Percentiles rank a stretch among this genome's conserved stretches.
phyloP scores from a whole-genome alignment of 2,888 invertebrate species.

The Megaustenia siamemsis region DNA sequence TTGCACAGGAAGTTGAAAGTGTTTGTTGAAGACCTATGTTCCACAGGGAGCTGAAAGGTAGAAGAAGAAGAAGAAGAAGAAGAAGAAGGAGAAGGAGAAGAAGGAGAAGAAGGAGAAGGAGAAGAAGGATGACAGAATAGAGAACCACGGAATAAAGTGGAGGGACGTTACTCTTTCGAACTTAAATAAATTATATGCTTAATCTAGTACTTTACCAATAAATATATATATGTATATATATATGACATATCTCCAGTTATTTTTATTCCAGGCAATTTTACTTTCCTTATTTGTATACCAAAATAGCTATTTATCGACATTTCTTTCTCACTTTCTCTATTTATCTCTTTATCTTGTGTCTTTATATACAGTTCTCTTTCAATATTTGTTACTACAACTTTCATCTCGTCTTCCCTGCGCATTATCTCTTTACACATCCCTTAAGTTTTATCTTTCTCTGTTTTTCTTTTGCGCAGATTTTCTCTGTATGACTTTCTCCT shows the following conservation, averaged over 20 bases:
- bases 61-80: slow-evolving; percentile 13
- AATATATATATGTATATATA: too few relatives aligned
- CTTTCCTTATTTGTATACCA: too few relatives aligned
- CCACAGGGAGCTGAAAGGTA: too few relatives aligned
- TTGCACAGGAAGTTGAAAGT: too few relatives aligned
- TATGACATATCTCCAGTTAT: too few relatives aligned
- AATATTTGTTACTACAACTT: neutral
- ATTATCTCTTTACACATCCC: neutral
- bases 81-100: neutral
- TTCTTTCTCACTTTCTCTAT: slow-evolving; percentile 9
- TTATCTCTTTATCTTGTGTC: neutral
- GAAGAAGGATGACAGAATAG: too few relatives aligned
- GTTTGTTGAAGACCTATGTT: too few relatives aligned
- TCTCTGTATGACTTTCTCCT: neutral
- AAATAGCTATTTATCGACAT: slow-evolving; percentile 17
- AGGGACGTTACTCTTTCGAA: too few relatives aligned
- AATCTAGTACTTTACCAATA: neutral
- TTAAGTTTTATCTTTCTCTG: neutral
- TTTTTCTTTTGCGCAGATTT: neutral
- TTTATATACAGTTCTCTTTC: neutral
- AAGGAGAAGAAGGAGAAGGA: too few relatives aligned
- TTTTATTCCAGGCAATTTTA: too few relatives aligned
- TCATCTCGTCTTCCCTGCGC: neutral
- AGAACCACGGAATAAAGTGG: too few relatives aligned
- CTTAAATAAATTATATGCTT: neutral